Base-by-base conservation (phyloP, 2,113 vertebrate species). In the Pterocles orientalis region DNA sequence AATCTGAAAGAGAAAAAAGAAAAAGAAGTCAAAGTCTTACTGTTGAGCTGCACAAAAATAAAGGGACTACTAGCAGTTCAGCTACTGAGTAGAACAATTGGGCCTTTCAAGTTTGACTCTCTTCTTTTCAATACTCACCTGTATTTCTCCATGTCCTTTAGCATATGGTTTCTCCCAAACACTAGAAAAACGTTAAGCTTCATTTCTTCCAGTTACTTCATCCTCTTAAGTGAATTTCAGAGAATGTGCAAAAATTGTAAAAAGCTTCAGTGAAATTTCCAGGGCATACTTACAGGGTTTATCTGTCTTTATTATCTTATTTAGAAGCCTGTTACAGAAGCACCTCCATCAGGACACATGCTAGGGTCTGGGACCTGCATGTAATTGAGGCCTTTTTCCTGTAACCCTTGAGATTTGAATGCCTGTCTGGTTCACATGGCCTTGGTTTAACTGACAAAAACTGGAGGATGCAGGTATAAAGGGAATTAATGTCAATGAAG, bases 311-410 rank as follows among this genome's bases (percentile, higher is more conserved):
- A 14, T 69, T 81, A 69, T 36, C 18, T 41, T 24, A 53, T 66
- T 80, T 14, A 79, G 36, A 72, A 79, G 6, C 8, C 4, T 64
- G 25, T 58, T 68, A 58, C 36, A 64, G 31, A 82, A 34, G 18
- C 14, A 45, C 4, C 10, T 78, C 12, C 2, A 1, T 43, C 10
- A n/a, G 18, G 20, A 14, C 41, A 65, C 20, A 39, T 2, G 2
- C 16, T 18, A 48, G 26, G 5, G 4, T 26, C 70, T 71, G 51
- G 15, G 31, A 90, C 25, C 23, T 64, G 12, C 9, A 24, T 2
- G 2, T 20, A 45, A 53, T 3, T n/a, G 50, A 56, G 17, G 26
- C 23, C 9, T 73, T 82, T 68, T 31, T 57, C 33, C 54, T 82
- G 26, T 61, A 15, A 51, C 7, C 8, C 19, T 51, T 60, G 34